Conservation (phyloP, 2,113 vertebrate genomes). For the Perca flavescens region DNA sequence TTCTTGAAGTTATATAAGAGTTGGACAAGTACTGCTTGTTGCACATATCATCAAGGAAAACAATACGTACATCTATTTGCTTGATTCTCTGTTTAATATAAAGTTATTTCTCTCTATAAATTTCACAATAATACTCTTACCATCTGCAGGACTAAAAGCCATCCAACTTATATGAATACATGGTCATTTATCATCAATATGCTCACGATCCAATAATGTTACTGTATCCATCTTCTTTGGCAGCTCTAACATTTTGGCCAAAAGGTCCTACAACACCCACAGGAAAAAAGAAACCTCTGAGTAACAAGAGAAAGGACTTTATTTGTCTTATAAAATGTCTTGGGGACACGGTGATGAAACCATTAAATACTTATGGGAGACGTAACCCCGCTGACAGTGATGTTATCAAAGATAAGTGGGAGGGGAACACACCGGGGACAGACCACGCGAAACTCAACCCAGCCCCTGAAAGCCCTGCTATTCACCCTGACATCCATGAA, state of each 20-base stretch:
- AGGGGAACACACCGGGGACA: slow-evolving; percentile 45
- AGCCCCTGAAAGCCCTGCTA: slow-evolving; percentile 52
- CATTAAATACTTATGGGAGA: slow-evolving; percentile 73
- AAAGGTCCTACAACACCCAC: slow-evolving; percentile 33
- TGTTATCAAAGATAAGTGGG: slow-evolving; percentile 65
- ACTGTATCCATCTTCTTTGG: slow-evolving; percentile 56
- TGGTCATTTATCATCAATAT: slow-evolving; percentile 52
- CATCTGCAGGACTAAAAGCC: slow-evolving; percentile 29
- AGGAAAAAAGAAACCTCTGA: slow-evolving; percentile 54
- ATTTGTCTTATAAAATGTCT: slow-evolving; percentile 75
- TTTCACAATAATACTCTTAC: slow-evolving; percentile 33
- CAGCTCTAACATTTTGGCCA: slow-evolving; percentile 45
- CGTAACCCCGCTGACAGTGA: slow-evolving; percentile 67
- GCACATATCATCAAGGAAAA: background rate
- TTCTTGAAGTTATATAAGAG: slow-evolving; percentile 17
- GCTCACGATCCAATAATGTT: slow-evolving; percentile 41
- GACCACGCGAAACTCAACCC: slow-evolving; percentile 63
- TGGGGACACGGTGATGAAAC: slow-evolving; percentile 72
- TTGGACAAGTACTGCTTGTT: slow-evolving; percentile 17
- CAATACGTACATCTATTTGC: background rate
- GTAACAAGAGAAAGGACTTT: slow-evolving; percentile 72
- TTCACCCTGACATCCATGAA: slow-evolving; percentile 40
- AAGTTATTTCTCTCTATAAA: slow-evolving; percentile 4
- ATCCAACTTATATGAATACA: slow-evolving; percentile 32
- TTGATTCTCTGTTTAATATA: background rate